Evolutionary conservation across 2,797 vertebrate genomes (phyloP).

Genomic region (Clarias fuscus): DNA sequence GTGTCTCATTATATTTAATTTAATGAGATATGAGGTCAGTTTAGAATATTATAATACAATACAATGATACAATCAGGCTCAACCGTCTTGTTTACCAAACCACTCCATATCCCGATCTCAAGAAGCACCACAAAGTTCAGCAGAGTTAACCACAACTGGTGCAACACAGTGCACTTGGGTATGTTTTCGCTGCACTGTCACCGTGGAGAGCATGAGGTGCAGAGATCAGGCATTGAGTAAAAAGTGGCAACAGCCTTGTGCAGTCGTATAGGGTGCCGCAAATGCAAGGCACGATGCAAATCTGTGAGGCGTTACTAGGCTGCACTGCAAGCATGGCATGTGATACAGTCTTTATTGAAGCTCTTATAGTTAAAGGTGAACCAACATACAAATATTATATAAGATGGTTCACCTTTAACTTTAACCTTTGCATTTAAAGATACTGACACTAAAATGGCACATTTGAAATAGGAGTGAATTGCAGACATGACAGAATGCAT

Average conservation of each 20-base stretch:
- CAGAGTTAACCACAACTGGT: conserved; percentile 54
- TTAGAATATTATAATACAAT: no score
- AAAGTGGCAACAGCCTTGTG: neutral
- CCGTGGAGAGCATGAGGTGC: conserved; percentile 2
- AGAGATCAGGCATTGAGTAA: neutral
- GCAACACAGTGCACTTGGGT: conserved; percentile 15
- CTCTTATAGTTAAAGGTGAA: no score
- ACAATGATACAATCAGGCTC: neutral
- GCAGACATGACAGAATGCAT: no score
- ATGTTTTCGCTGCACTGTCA: neutral
- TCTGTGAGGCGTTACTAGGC: neutral
- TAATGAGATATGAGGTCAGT: neutral
- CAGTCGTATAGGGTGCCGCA: neutral
- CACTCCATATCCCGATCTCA: neutral
- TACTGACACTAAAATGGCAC: no score
- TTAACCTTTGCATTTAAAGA: no score
- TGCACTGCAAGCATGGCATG: neutral
- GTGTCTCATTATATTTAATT: neutral
- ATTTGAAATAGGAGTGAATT: no score
- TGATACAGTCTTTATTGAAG: neutral
- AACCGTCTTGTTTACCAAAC: conserved; percentile 22
- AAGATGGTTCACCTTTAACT: no score
- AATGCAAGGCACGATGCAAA: conserved; percentile 22
- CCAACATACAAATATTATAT: no score
- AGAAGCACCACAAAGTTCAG: conserved; percentile 29